Evolutionary conservation across 2,888 invertebrate genomes (phyloP).

Genomic region (Caenorhabditis afra): DNA sequence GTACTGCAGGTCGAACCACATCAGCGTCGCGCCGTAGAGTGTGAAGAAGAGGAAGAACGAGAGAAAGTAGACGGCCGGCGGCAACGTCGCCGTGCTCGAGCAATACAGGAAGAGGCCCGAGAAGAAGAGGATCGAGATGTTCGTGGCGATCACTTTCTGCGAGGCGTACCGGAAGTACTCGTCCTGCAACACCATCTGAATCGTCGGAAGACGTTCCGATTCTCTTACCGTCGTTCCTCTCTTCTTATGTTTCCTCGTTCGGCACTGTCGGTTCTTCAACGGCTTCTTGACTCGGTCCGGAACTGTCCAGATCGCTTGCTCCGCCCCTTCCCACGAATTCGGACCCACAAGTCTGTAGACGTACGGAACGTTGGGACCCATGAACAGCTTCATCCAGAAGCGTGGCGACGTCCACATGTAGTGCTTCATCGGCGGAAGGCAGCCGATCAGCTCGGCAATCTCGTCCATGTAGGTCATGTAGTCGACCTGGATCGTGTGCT

Average conservation of each 20-base stretch:
- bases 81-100: conserved; percentile 63
- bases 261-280: conserved; percentile 75
- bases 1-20: conserved; percentile 79
- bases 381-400: conserved; percentile 73
- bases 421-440: conserved; percentile 72
- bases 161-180: conserved; percentile 79
- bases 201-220: neutral
- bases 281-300: conserved; percentile 75
- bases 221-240: conserved; percentile 68
- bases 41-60: conserved; percentile 72
- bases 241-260: conserved; percentile 73
- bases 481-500: conserved; percentile 78
- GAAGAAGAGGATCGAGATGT: conserved; percentile 64
- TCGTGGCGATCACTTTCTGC: conserved; percentile 74
- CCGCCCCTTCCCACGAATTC: conserved; percentile 73
- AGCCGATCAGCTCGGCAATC: conserved; percentile 75
- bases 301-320: conserved; percentile 69
- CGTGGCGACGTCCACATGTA: conserved; percentile 68
- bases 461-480: conserved; percentile 79
- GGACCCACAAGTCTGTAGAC: conserved; percentile 77
- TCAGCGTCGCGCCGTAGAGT: conserved; percentile 70
- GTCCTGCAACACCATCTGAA: conserved; percentile 72
- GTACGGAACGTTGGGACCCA: conserved; percentile 78
- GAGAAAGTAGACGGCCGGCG: conserved; percentile 68
- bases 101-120: conserved; percentile 70